Evolutionary conservation across 2,888 invertebrate genomes (phyloP).

Genomic region (Cremastinae sp.): DNA sequence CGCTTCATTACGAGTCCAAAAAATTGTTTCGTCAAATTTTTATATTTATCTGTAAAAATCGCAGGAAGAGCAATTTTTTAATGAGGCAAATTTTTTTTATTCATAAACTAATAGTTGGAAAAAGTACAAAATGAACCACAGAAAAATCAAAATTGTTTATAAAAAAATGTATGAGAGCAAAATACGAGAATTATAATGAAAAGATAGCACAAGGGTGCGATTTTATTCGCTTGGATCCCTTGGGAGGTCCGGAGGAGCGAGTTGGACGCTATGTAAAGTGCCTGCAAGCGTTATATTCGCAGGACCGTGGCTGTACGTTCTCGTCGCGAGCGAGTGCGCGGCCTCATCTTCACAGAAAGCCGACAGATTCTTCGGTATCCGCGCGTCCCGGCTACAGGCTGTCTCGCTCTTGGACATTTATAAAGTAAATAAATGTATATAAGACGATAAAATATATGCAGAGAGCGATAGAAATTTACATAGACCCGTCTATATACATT

Average conservation of each 20-base stretch:
- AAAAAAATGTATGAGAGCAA: neutral
- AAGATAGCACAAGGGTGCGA: constrained; percentile 57
- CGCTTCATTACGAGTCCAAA: no score
- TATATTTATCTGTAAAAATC: no score
- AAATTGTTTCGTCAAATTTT: no score
- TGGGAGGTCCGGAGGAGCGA: constrained; percentile 72
- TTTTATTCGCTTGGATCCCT: constrained; percentile 65
- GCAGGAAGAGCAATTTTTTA: no score
- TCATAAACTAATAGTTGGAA: no score
- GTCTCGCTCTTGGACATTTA: neutral
- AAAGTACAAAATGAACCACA: constrained; percentile 13
- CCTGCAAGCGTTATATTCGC: constrained; percentile 64
- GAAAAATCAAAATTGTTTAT: constrained; percentile 3
- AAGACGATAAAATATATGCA: constrained; percentile 10
- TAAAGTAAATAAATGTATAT: constrained; percentile 7
- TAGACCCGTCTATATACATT: constrained; percentile 25
- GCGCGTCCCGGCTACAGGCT: constrained; percentile 30
- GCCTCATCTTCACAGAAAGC: constrained; percentile 60
- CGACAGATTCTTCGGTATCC: constrained; percentile 55
- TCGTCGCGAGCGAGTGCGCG: constrained; percentile 52
- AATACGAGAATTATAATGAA: constrained; percentile 55
- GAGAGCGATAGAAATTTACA: constrained; percentile 17
- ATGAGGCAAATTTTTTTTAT: no score
- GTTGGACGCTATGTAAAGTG: constrained; percentile 75
- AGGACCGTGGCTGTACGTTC: constrained; percentile 49